A percentile compares a stretch with the other conserved stretches of the same genome.
phyloP scores from a whole-genome alignment of 2,113 vertebrate genomes.

The Lagopus muta region DNA sequence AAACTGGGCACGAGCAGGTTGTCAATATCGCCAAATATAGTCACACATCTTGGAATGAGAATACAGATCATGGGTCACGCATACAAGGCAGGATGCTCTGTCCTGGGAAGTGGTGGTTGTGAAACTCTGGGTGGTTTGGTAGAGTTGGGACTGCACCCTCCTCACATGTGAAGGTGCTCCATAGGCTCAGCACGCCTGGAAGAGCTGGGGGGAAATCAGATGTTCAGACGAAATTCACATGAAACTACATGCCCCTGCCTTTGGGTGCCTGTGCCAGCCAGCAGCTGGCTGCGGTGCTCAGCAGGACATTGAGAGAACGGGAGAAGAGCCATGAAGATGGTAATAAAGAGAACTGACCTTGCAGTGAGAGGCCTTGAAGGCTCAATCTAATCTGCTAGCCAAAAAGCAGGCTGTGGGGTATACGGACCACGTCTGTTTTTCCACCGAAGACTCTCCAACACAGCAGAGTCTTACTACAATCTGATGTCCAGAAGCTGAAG shows the following conservation, averaged over 20 bases:
- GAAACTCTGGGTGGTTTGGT: neutral
- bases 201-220: neutral
- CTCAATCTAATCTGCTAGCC: neutral
- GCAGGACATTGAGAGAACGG: fast-evolving
- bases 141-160: neutral
- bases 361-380: neutral
- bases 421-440: neutral
- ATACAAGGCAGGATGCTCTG: neutral
- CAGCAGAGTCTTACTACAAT: neutral
- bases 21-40: neutral
- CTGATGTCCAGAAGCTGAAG: neutral
- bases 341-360: neutral
- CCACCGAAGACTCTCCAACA: neutral
- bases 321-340: neutral
- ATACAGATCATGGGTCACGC: fast-evolving
- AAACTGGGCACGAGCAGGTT: neutral
- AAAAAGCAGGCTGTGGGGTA: neutral
- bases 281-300: neutral
- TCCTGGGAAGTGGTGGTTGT: neutral
- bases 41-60: neutral
- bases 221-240: too few relatives aligned
- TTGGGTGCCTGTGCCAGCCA: neutral
- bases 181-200: fast-evolving
- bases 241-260: too few relatives aligned
- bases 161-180: fast-evolving